These are phyloP conservation scores for Smutsia temminckii DNA, from an alignment of 2,797 vertebrate genomes.

Conservation along the genomic window DNA sequence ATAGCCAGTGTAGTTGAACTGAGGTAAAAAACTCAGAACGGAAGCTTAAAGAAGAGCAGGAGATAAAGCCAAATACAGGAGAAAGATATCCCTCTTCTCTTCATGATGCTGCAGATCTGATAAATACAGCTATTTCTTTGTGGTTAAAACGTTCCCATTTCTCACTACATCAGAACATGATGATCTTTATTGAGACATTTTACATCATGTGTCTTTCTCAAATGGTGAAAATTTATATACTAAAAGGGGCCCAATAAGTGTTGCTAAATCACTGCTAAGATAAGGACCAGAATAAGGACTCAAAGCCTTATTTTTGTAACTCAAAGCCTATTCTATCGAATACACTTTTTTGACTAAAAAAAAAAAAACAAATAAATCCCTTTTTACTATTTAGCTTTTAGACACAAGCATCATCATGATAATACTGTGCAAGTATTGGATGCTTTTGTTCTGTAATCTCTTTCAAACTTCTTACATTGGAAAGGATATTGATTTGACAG, in stretches of 20 bases:
- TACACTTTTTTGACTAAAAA: conserved; percentile 47
- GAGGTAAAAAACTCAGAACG: background rate
- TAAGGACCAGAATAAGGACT: background rate
- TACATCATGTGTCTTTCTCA: background rate
- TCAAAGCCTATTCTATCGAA: background rate
- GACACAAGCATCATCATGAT: background rate
- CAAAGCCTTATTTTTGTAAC: background rate
- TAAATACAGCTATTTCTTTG: conserved; percentile 60
- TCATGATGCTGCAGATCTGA: conserved; percentile 29
- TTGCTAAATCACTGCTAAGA: background rate
- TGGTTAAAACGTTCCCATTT: conserved; percentile 45
- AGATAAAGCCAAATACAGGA: background rate
- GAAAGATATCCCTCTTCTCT: background rate
- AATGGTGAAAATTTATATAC: background rate
- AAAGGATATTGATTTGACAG: conserved; percentile 41
- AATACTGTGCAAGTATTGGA: background rate
- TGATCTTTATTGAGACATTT: conserved; percentile 59
- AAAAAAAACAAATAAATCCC: background rate
- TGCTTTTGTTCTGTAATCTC: conserved; percentile 29
- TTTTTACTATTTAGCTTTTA: conserved; percentile 54
- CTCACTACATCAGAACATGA: conserved; percentile 64
- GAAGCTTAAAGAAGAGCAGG: background rate
- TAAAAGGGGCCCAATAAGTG: background rate
- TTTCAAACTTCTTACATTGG: background rate
- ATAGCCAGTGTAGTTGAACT: rapidly evolving